A percentile compares a stretch with the other conserved stretches of the same genome.
Evolutionary conservation across 2,797 vertebrate genomes (phyloP).

Genomic region (Molossus alvarezi): DNA sequence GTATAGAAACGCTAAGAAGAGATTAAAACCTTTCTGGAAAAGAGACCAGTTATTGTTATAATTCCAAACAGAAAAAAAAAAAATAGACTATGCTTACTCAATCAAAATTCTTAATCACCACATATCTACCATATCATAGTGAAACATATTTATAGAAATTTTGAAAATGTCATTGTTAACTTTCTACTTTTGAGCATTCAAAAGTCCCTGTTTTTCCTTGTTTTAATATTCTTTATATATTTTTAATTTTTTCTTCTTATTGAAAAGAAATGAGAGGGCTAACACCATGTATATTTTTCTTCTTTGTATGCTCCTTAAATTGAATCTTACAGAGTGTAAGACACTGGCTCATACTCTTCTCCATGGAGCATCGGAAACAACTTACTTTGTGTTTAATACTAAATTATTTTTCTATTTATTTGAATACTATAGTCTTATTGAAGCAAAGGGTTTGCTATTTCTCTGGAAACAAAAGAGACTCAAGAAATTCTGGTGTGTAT

Average conservation of each 20-base stretch:
- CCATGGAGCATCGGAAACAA: background rate
- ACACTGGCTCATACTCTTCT: background rate
- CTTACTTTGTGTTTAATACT: background rate
- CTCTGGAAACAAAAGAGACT: background rate
- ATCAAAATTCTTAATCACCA: background rate
- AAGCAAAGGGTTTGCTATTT: background rate
- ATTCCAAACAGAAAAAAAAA: background rate
- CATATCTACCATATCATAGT: background rate
- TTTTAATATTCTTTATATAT: constrained; percentile 34
- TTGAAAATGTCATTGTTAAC: constrained; percentile 15
- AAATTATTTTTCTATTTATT: background rate
- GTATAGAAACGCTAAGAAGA: background rate
- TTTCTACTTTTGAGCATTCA: background rate
- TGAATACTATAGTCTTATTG: background rate
- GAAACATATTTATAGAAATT: background rate
- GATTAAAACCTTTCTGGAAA: background rate
- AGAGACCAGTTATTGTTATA: background rate
- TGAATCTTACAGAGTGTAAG: background rate
- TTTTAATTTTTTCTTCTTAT: background rate
- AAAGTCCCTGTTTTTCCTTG: background rate
- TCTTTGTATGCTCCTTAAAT: background rate
- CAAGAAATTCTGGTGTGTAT: background rate
- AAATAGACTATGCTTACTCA: background rate
- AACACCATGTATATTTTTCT: background rate
- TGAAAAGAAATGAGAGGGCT: background rate